Conservation (phyloP, 1,140 invertebrate genomes). For the Drosophila pallidifrons region DNA sequence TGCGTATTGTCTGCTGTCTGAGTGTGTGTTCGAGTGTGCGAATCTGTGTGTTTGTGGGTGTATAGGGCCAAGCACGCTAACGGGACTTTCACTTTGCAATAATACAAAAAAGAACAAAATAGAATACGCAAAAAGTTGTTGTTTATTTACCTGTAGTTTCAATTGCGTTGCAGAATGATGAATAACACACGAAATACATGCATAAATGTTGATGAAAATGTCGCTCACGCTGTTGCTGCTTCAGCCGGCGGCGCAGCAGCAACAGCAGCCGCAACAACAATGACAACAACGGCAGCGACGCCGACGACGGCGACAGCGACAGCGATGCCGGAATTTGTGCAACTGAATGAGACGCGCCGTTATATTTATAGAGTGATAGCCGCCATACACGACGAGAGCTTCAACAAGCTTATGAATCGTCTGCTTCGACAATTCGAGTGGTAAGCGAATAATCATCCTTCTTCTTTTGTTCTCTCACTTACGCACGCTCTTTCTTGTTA, state of each 20-base stretch:
- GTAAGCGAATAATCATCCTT: constrained; percentile 34
- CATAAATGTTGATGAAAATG: constrained; percentile 39
- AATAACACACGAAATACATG: constrained; percentile 35
- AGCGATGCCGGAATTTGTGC: constrained; percentile 54
- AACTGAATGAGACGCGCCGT: constrained; percentile 54
- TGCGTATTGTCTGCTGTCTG: neutral
- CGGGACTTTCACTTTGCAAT: constrained; percentile 47
- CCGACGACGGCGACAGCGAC: constrained; percentile 33
- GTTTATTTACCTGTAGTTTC: constrained; percentile 27
- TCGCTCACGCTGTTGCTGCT: constrained; percentile 4
- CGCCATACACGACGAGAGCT: constrained; percentile 62
- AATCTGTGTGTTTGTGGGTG: neutral
- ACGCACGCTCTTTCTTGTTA: neutral
- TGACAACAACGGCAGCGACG: constrained; percentile 1
- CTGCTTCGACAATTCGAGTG: constrained; percentile 63
- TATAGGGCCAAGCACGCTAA: constrained; percentile 38
- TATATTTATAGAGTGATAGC: constrained; percentile 68
- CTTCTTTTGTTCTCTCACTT: neutral
- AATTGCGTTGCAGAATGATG: constrained; percentile 41
- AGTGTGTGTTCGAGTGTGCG: neutral
- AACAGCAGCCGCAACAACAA: constrained; percentile 11
- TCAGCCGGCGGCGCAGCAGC: constrained; percentile 6
- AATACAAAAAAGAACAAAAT: too few species aligned
- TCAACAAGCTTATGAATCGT: constrained; percentile 54
- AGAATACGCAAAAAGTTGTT: constrained; percentile 6